Evolutionary conservation across 53 echinoderm and acorn worm genomes (phyloP).

Genomic region (Actinopyga echinites): DNA sequence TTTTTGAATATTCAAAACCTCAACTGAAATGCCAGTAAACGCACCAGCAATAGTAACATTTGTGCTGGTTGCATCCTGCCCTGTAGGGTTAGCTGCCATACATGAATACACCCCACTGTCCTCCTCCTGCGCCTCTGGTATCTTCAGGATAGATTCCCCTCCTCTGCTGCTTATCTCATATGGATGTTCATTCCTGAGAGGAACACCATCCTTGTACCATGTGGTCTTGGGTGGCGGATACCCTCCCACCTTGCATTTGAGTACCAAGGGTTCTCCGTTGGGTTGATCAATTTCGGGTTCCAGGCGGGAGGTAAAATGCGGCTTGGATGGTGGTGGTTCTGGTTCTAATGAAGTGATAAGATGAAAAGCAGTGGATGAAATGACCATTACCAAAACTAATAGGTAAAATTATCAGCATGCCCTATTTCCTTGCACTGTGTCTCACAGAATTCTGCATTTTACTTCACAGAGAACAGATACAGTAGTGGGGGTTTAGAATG

Average conservation of each 20-base stretch:
- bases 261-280: constrained; percentile 63
- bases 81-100: constrained; percentile 75
- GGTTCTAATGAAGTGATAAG: neutral
- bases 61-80: constrained; percentile 64
- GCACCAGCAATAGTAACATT: constrained; percentile 75
- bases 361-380: neutral
- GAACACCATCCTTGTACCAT: constrained; percentile 87
- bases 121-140: constrained; percentile 45
- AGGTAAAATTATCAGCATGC: neutral
- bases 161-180: constrained; percentile 60
- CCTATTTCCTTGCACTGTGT: no score
- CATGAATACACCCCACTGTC: constrained; percentile 74
- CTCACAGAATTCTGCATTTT: neutral
- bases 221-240: constrained; percentile 73
- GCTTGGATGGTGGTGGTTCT: constrained; percentile 53
- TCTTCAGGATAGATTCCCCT: constrained; percentile 21
- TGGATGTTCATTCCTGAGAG: constrained; percentile 67
- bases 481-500: no score
- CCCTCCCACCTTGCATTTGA: constrained; percentile 77
- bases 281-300: constrained; percentile 62
- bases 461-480: no score
- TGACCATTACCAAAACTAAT: neutral
- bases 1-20: no score
- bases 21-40: neutral
- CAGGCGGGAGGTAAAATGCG: constrained; percentile 75